Evolutionary conservation across 2,888 invertebrate genomes (phyloP).

Genomic region (Congeria kusceri): DNA sequence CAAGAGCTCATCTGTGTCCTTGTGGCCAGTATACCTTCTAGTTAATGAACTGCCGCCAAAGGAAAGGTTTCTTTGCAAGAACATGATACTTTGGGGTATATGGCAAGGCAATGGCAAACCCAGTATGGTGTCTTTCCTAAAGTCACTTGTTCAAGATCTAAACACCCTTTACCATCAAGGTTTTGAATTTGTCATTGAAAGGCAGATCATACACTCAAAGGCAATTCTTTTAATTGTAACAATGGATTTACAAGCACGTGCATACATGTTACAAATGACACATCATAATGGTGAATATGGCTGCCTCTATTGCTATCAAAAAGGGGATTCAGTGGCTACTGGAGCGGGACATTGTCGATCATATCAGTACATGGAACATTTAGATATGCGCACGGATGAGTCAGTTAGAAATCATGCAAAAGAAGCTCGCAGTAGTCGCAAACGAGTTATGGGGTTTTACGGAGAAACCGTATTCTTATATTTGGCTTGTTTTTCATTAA

Average conservation of each 20-base stretch:
- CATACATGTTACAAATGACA: slow-evolving; percentile 49
- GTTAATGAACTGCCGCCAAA: slow-evolving; percentile 46
- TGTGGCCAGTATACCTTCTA: slow-evolving; percentile 54
- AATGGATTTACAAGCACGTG: slow-evolving; percentile 53
- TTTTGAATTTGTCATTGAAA: slow-evolving; percentile 3
- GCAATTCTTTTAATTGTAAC: slow-evolving; percentile 19
- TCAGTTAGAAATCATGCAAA: background rate
- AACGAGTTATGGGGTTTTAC: slow-evolving; percentile 8
- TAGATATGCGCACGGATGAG: slow-evolving; percentile 13
- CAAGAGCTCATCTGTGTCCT: slow-evolving; percentile 36
- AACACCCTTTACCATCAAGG: slow-evolving; percentile 17
- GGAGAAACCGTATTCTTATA: slow-evolving; percentile 11
- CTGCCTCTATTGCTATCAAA: slow-evolving; percentile 28
- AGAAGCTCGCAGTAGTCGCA: background rate
- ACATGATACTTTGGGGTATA: slow-evolving; percentile 43
- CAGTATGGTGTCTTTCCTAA: slow-evolving; percentile 44
- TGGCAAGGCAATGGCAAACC: slow-evolving; percentile 33
- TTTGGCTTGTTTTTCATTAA: slow-evolving; percentile 10
- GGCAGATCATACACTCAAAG: background rate
- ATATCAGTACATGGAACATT: slow-evolving; percentile 16
- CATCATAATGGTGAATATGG: slow-evolving; percentile 58
- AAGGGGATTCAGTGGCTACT: slow-evolving; percentile 4
- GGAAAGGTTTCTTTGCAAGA: slow-evolving; percentile 34
- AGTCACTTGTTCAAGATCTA: slow-evolving; percentile 42
- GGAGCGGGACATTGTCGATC: slow-evolving; percentile 38